phyloP scores from a whole-genome alignment of 2,797 vertebrate genomes.

The Euphonia xanthogaster region DNA sequence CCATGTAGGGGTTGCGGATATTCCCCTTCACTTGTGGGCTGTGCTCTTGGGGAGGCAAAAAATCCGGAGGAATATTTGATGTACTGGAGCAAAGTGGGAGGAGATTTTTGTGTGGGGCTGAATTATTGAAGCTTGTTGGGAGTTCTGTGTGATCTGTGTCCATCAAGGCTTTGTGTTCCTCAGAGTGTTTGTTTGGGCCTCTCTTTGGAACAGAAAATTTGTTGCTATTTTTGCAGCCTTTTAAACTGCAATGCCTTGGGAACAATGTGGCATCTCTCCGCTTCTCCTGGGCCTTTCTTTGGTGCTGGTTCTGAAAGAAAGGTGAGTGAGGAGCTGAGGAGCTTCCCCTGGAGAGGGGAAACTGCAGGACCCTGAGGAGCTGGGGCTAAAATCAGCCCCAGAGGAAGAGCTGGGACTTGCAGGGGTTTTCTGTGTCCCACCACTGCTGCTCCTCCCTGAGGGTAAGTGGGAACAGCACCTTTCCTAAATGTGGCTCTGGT shows the following conservation, averaged over 20 bases:
- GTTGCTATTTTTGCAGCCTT: rapidly evolving
- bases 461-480: background rate
- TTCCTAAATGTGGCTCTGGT: background rate
- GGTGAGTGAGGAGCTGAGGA: rapidly evolving
- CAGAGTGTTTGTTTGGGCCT: background rate
- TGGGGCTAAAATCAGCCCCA: background rate
- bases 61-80: background rate
- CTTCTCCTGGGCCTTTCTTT: background rate
- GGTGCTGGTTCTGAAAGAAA: background rate
- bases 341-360: background rate
- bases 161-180: background rate
- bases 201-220: background rate
- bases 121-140: background rate
- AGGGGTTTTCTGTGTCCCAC: background rate
- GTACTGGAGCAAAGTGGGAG: rapidly evolving
- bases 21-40: background rate
- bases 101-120: background rate
- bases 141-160: rapidly evolving
- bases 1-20: rapidly evolving
- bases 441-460: background rate
- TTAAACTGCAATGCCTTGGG: background rate
- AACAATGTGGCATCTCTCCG: rapidly evolving
- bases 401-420: rapidly evolving
- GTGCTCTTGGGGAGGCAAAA: background rate
- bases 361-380: background rate